A percentile compares a stretch with the other conserved stretches of the same genome.
Conservation (phyloP, 2,888 invertebrate species). For the Scaptomyza cyrtandrae region DNA sequence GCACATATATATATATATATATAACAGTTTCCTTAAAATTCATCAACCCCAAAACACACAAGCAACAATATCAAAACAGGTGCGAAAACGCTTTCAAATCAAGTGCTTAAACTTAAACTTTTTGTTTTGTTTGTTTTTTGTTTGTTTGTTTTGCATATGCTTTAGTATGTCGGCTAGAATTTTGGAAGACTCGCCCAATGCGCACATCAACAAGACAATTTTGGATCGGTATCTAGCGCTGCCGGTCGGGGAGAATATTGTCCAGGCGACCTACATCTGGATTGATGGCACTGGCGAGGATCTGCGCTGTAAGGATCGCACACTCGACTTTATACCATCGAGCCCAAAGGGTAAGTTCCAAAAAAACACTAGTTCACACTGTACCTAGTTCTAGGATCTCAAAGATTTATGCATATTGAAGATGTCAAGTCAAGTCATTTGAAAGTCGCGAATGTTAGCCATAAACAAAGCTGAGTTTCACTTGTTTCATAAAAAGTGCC, state of each 20-base stretch:
- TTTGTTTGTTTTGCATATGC: neutral
- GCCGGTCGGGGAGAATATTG: conserved; percentile 90
- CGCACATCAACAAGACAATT: conserved; percentile 91
- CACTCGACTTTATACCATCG: conserved; percentile 92
- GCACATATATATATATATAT: neutral
- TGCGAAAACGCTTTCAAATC: conserved; percentile 21
- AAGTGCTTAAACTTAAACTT: conserved; percentile 13
- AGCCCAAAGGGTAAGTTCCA: conserved; percentile 88
- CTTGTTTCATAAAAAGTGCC: too few species aligned
- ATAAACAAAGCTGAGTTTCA: too few species aligned
- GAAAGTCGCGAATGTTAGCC: too few species aligned
- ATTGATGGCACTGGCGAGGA: conserved; percentile 96
- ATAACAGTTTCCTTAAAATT: conserved; percentile 1
- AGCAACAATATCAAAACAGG: conserved; percentile 33
- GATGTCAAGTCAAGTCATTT: too few species aligned
- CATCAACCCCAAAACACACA: neutral
- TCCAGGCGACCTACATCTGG: conserved; percentile 96
- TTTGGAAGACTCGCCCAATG: conserved; percentile 91
- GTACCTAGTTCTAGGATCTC: too few species aligned
- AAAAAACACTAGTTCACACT: too few species aligned
- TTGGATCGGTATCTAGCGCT: conserved; percentile 90
- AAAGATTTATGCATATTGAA: too few species aligned
- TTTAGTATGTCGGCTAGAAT: conserved; percentile 83
- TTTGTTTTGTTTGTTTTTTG: conserved; percentile 17
- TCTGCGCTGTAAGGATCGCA: conserved; percentile 94